Evolutionary conservation across 2,888 invertebrate species (phyloP).

Genomic region (Meteorus cinctellus): DNA sequence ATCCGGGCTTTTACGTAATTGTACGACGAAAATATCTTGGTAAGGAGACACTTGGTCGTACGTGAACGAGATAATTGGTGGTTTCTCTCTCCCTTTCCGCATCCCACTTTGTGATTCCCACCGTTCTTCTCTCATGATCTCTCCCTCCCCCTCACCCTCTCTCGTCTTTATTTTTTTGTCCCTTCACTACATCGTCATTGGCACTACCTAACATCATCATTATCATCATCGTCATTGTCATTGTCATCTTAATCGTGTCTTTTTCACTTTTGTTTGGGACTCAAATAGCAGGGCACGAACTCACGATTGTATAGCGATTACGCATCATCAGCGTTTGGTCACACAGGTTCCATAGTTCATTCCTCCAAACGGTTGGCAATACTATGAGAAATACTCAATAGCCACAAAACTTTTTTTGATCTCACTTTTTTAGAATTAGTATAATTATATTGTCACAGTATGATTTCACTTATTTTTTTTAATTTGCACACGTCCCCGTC

Average conservation of each 20-base stretch:
- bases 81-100: neutral
- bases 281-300: neutral
- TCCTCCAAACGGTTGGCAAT: conserved; percentile 62
- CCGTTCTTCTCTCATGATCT: neutral
- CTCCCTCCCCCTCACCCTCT: neutral
- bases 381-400: conserved; percentile 62
- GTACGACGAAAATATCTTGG: conserved; percentile 61
- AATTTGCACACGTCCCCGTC: neutral
- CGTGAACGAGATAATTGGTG: conserved; percentile 36
- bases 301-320: neutral
- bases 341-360: conserved; percentile 56
- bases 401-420: conserved; percentile 70
- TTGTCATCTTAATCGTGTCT: too few relatives aligned
- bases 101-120: neutral
- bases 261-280: too few relatives aligned
- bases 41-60: conserved; percentile 41
- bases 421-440: conserved; percentile 62
- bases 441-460: neutral
- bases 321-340: conserved; percentile 51
- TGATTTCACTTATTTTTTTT: conserved; percentile 1
- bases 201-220: too few relatives aligned
- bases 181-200: too few relatives aligned
- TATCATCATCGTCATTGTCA: too few relatives aligned
- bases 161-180: too few relatives aligned
- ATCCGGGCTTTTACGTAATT: conserved; percentile 62